Evolutionary conservation across 2,797 vertebrate genomes (phyloP).

Genomic region (Poeciliopsis presidionis): DNA sequence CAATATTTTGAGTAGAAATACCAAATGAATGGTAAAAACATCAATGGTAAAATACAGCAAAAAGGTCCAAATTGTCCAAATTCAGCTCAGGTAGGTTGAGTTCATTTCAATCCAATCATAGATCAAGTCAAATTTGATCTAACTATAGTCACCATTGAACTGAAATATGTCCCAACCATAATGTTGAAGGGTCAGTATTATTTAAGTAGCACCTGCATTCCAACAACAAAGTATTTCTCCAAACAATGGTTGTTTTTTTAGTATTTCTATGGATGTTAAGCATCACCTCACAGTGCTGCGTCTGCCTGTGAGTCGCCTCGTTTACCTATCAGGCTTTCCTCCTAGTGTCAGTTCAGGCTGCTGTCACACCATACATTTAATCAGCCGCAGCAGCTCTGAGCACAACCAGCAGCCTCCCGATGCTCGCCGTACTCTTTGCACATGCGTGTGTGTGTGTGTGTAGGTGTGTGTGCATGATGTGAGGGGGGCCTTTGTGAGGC

Average conservation of each 20-base stretch:
- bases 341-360: conserved; percentile 41
- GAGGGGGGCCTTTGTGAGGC: conserved; percentile 73
- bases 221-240: neutral
- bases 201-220: neutral
- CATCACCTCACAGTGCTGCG: conserved; percentile 20
- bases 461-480: conserved; percentile 39
- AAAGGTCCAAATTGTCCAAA: neutral
- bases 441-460: conserved; percentile 27
- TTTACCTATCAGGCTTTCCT: conserved; percentile 48
- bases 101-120: too few species aligned
- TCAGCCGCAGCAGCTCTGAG: conserved; percentile 48
- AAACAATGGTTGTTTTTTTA: conserved; percentile 1
- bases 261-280: conserved; percentile 32
- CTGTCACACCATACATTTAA: conserved; percentile 66
- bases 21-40: too few species aligned
- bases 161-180: neutral
- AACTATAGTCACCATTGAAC: neutral
- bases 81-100: neutral
- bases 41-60: too few species aligned
- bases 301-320: conserved; percentile 24
- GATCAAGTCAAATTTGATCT: neutral
- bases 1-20: neutral
- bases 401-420: conserved; percentile 34
- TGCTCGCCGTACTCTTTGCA: conserved; percentile 40
- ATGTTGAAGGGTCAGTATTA: neutral